Conservation (phyloP, 1,140 invertebrate genomes). For the Magallana ariakensis region DNA sequence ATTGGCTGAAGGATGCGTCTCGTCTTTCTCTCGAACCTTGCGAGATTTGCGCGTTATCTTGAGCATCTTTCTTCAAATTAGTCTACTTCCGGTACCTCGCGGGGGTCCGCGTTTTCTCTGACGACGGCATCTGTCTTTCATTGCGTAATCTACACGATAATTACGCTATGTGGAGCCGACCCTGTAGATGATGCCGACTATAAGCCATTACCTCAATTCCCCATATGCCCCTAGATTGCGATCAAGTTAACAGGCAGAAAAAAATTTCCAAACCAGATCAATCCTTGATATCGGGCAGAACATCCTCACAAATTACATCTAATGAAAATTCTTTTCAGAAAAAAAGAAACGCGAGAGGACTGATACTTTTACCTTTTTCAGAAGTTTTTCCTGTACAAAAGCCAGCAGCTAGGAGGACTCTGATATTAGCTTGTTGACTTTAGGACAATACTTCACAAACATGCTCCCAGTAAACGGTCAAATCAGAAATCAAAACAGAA, state of each 20-base stretch:
- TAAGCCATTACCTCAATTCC: too few relatives aligned
- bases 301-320: too few relatives aligned
- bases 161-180: neutral
- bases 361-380: too few relatives aligned
- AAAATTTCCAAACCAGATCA: too few relatives aligned
- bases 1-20: neutral
- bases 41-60: constrained; percentile 24
- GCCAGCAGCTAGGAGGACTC: too few relatives aligned
- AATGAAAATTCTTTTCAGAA: too few relatives aligned
- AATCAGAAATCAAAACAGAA: neutral
- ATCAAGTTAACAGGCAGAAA: too few relatives aligned
- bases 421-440: neutral
- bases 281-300: too few relatives aligned
- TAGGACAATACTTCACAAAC: neutral
- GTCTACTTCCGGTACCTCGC: neutral
- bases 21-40: constrained; percentile 16
- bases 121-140: neutral
- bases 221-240: too few relatives aligned
- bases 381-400: too few relatives aligned
- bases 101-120: neutral
- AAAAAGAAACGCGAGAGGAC: too few relatives aligned
- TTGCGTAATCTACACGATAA: constrained; percentile 8
- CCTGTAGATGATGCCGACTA: too few relatives aligned
- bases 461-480: neutral
- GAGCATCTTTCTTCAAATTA: neutral